Base-by-base conservation (phyloP, 1,140 invertebrate species). In the Varroa destructor region DNA sequence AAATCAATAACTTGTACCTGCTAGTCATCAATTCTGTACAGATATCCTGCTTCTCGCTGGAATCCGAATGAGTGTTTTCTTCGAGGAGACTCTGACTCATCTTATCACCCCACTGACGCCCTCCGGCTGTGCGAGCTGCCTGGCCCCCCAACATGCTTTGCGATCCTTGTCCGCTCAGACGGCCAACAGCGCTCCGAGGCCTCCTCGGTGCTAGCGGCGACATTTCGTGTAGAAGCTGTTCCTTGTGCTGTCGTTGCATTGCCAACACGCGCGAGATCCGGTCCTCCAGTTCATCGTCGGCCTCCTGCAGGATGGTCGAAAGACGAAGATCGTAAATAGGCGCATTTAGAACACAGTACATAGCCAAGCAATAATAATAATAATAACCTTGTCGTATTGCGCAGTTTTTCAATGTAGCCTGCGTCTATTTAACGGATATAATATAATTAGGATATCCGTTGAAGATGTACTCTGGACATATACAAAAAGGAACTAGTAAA, bases 181-280 rank as follows among this genome's bases (percentile, higher is more conserved):
- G 40, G 61, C 61, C 61, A 8, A 67, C 61, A 2, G 61, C 61
- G 61, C 61, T 67, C 12, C 61, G 61, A 40, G 61, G 61, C 46
- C 61, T 14, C 40, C 61, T 6, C 36, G 54, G 58, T 25, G 71
- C 70, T 58, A 73, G 72, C 25, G 73, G 73, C 40, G 75, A 74
- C 72, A 73, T 67, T 64, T 76, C 75, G 72, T 75, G 73, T 46
- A 76, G 71, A 8, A 81, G 75, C 71, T 81, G 78, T 43, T 79
- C 85, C 77, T 92, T 90, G 80, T 93, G 89, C 78, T 91, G 88
- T 75, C 91, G 89, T 56, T 91, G 89, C 83, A 92, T 90, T 78
- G 87, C 89, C 0, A 93, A 80, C 75, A 93, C 91, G 71, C 90
- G 83, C 58, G 88, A 81, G 70, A 93, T 78, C 79, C 92, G 92